A percentile compares a stretch with the other conserved stretches of the same genome.
Evolutionary conservation across 1,140 invertebrate genomes (phyloP).

Genomic region (Caenorhabditis elegans): DNA sequence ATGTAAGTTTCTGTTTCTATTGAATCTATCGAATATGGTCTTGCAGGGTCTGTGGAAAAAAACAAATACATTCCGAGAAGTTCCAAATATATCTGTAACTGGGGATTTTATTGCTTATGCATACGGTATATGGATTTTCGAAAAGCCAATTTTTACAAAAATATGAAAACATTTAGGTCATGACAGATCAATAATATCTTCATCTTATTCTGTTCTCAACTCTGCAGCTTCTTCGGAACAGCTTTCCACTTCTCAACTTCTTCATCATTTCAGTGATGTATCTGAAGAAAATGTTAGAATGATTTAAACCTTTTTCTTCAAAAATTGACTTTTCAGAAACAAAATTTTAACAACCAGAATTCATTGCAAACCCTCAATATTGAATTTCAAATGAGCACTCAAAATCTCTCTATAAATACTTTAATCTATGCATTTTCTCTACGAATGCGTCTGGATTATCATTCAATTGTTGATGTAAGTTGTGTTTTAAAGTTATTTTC

Average conservation of each 20-base stretch:
- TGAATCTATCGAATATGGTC: too few species aligned
- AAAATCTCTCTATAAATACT: background rate
- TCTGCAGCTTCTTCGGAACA: background rate
- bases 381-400: background rate
- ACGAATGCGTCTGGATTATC: background rate
- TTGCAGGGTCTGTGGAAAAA: conserved; percentile 13
- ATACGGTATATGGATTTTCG: background rate
- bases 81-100: background rate
- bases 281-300: background rate
- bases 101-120: background rate
- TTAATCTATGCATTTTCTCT: background rate
- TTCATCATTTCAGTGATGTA: background rate
- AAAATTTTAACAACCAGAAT: too few species aligned
- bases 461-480: conserved; percentile 12
- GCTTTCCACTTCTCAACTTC: background rate
- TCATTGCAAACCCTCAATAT: background rate
- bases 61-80: background rate
- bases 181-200: background rate
- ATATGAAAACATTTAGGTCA: background rate
- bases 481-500: background rate
- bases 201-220: background rate
- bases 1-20: background rate
- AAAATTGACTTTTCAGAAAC: background rate
- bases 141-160: too few species aligned
- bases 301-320: too few species aligned